Percentiles rank a stretch among this genome's conserved stretches.
These are phyloP conservation scores for Anseranas semipalmata DNA, from an alignment of 2,113 vertebrate species.

Conservation along the genomic window DNA sequence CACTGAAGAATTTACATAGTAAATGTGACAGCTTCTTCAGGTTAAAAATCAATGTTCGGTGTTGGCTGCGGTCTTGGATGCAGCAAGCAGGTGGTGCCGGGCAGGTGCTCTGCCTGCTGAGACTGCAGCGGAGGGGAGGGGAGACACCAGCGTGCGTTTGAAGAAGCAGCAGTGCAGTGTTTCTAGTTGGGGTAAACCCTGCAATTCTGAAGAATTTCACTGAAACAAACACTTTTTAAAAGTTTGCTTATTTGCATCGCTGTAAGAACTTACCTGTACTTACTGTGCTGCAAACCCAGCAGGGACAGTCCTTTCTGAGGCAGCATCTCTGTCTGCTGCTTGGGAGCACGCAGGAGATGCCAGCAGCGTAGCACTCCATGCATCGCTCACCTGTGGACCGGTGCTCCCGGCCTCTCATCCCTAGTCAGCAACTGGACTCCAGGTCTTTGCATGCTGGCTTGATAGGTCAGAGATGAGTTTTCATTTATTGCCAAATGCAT, in stretches of 20 bases:
- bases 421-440: background rate
- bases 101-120: background rate
- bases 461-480: background rate
- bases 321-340: background rate
- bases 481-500: background rate
- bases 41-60: background rate
- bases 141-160: background rate
- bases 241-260: background rate
- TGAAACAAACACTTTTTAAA: background rate
- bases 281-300: background rate
- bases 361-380: background rate
- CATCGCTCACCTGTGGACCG: accelerated
- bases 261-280: background rate
- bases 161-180: background rate
- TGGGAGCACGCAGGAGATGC: background rate
- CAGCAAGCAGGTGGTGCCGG: background rate
- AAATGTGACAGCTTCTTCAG: background rate
- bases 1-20: constrained; percentile 17
- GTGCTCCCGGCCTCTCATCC: background rate
- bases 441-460: background rate
- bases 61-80: background rate
- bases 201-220: background rate
- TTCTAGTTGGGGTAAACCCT: background rate
- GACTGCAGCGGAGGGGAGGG: background rate
- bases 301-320: background rate